These are phyloP conservation scores for Caenorhabditis virilis DNA, from an alignment of 2,888 invertebrate genomes.

Conservation along the genomic window DNA sequence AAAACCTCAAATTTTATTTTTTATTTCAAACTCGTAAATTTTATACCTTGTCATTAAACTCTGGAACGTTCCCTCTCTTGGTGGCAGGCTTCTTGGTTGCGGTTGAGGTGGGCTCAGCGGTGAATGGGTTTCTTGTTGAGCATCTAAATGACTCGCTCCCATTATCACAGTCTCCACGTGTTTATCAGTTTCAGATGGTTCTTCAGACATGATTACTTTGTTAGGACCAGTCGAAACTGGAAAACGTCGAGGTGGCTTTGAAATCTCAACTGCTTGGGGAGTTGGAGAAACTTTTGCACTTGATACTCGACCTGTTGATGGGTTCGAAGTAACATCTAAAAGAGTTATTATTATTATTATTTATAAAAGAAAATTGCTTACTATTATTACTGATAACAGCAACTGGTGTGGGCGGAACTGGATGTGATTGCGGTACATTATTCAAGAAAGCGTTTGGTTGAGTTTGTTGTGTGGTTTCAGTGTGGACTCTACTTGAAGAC, in stretches of 20 bases:
- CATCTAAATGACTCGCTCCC: too few species aligned
- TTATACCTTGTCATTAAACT: constrained; percentile 36
- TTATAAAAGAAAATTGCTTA: too few species aligned
- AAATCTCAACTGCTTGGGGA: constrained; percentile 8
- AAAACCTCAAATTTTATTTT: constrained; percentile 1
- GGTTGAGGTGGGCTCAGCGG: constrained; percentile 6
- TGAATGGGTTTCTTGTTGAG: neutral
- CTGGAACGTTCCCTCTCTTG: constrained; percentile 36
- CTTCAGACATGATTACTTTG: constrained; percentile 11
- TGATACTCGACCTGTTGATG: neutral
- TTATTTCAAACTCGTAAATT: neutral
- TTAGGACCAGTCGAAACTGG: constrained; percentile 21
- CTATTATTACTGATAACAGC: too few species aligned
- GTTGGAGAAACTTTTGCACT: constrained; percentile 3
- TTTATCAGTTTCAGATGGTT: constrained; percentile 2
- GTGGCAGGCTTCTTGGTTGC: constrained; percentile 28
- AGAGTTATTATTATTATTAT: too few species aligned
- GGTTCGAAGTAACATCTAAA: too few species aligned
- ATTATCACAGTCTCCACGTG: constrained; percentile 9
- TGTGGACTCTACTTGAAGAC: constrained; percentile 17
- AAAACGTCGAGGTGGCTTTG: constrained; percentile 12
- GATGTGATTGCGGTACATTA: constrained; percentile 2
- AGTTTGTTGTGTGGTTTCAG: constrained; percentile 4
- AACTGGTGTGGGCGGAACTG: neutral
- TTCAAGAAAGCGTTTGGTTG: constrained; percentile 31